Conservation (phyloP, 2,113 vertebrate species). For the Cryptomyrus ogoouensis region DNA sequence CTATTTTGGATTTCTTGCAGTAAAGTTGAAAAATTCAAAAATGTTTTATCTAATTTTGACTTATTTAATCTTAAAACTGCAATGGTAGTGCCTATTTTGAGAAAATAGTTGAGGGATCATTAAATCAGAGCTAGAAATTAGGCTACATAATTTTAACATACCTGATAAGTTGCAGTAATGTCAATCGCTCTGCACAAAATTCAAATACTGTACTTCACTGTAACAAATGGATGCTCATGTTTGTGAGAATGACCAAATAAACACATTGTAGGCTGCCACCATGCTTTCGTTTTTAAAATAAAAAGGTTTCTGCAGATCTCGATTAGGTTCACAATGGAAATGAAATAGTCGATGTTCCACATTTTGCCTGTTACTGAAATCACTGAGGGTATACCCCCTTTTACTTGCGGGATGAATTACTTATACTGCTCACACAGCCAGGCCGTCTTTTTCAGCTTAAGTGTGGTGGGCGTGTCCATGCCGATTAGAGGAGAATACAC, state of each 20-base stretch:
- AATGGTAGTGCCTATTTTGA: background rate
- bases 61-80: background rate
- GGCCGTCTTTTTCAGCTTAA: background rate
- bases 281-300: no score
- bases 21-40: no score
- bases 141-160: background rate
- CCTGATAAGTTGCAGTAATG: background rate
- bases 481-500: background rate
- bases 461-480: background rate
- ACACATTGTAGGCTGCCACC: background rate
- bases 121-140: background rate
- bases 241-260: background rate
- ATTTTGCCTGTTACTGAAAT: no score
- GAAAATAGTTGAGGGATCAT: background rate
- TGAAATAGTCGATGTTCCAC: no score
- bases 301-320: no score
- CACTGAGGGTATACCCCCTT: no score
- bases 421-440: background rate
- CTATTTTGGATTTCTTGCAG: background rate
- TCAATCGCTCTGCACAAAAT: background rate
- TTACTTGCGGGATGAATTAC: background rate
- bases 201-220: background rate
- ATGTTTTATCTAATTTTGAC: background rate
- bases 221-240: background rate
- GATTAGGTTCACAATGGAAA: no score